A percentile compares a stretch with the other conserved stretches of the same genome.
These are phyloP conservation scores for Zoroaster sp. DNA, from an alignment of 53 echinoderm and acorn worm genomes.

Conservation along the genomic window DNA sequence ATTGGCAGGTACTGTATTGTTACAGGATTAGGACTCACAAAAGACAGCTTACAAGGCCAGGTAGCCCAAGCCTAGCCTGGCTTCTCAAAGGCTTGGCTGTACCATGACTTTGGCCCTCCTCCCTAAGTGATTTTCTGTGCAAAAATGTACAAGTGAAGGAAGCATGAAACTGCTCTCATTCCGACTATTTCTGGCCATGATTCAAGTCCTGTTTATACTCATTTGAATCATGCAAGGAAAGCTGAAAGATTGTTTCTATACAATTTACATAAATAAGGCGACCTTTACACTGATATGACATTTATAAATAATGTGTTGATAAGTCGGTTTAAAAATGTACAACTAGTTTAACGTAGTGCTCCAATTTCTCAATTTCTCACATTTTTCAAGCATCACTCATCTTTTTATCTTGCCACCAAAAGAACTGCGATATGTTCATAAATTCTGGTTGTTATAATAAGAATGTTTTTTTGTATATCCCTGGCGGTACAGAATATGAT, in stretches of 20 bases:
- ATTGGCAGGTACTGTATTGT: no score
- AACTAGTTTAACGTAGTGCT: neutral
- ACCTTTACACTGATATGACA: constrained; percentile 4
- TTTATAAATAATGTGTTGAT: constrained; percentile 12
- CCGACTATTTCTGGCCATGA: no score
- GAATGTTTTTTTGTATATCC: neutral
- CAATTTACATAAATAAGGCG: constrained; percentile 50
- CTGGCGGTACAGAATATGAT: neutral
- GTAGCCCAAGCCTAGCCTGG: no score
- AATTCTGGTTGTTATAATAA: neutral
- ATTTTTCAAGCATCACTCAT: neutral
- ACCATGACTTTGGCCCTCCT: no score
- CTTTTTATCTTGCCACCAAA: neutral
- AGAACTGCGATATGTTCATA: neutral
- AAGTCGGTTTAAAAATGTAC: constrained; percentile 4
- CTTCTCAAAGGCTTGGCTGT: no score
- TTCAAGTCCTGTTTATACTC: no score
- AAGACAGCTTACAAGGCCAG: no score
- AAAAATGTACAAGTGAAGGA: no score
- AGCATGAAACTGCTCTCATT: no score
- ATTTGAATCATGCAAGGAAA: neutral
- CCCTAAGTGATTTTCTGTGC: no score
- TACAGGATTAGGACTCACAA: no score
- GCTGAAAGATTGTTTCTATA: neutral
- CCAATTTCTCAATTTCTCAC: neutral